Conservation (phyloP, 2,113 vertebrate species). For the Chaetorhynchus papuensis region DNA sequence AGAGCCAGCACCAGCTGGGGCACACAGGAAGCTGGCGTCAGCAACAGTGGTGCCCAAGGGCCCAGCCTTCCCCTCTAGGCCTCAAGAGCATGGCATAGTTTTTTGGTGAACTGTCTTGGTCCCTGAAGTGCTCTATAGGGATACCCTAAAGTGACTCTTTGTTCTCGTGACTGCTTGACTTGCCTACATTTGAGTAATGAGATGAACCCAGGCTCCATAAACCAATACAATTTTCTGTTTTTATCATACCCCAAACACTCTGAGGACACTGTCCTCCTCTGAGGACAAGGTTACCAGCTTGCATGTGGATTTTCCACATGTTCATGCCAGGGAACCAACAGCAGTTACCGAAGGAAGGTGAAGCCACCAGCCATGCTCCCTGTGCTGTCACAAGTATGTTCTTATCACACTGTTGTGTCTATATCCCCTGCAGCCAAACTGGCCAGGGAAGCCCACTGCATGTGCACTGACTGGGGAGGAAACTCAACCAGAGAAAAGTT, state of each 20-base stretch:
- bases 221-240: neutral
- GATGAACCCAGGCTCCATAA: neutral
- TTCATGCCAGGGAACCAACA: neutral
- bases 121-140: neutral
- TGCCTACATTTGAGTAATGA: neutral
- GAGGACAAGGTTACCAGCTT: neutral
- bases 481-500: neutral
- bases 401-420: neutral
- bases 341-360: neutral
- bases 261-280: neutral
- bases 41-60: neutral
- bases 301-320: neutral
- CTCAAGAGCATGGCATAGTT: neutral
- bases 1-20: neutral
- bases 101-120: neutral
- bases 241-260: neutral
- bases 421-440: accelerated
- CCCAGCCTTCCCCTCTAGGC: neutral
- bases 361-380: neutral
- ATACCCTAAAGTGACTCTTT: neutral
- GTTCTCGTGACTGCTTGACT: accelerated
- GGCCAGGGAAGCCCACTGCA: neutral
- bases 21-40: accelerated
- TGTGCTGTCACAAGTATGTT: neutral
- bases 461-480: neutral